Base-by-base conservation (phyloP, 2,113 vertebrate genomes). In the Argyrosomus japonicus region DNA sequence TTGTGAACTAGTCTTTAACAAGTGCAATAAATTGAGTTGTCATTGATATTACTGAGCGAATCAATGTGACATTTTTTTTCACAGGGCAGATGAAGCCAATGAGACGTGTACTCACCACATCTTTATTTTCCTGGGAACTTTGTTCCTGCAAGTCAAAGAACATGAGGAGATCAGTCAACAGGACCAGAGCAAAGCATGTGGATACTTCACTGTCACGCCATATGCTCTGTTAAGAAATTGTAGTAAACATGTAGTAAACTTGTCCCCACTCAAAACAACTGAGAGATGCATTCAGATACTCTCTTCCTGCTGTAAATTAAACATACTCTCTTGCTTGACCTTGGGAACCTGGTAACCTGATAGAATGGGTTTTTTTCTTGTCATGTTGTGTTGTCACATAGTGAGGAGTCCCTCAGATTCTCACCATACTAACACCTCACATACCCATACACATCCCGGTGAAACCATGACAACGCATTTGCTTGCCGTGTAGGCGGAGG, bases 41-140 rank as follows among this genome's bases (percentile, higher is more conserved):
- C 23, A 21, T 47, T n/a, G 51, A 8, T 40, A 15, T 62, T 32
- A 25, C 36, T 17, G 32, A 40, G 63, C 53, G 51, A 60, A 79
- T 67, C 23, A 12, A 68, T 67, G 10, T 51, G 61, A n/a, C 57
- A n/a, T 45, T 45, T 75, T 43, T 36, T 9, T 40, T 40, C 36
- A 13, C 23, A 27, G 29, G 40, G 19, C 13, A 32, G 15, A 75
- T 65, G n/a, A 77, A 54, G 57, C 9, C 27, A 27, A 48, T 7
- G 45, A 45, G n/a, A 61, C 21, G n/a, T 69, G 54, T 68, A 94
- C 93, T 94, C 85, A 94, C 93, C 92, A 91, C 92, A 40, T 93
- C 91, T 87, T 92, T 93, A 75, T 27, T 87, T 74, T 90, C 93
- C 82, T 93, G 93, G 70, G 90, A 40, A 75, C 91, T 88, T 84